Percentiles rank a stretch among this genome's conserved stretches.
Conservation (phyloP, 2,113 vertebrate species). For the Stegostoma tigrinum region DNA sequence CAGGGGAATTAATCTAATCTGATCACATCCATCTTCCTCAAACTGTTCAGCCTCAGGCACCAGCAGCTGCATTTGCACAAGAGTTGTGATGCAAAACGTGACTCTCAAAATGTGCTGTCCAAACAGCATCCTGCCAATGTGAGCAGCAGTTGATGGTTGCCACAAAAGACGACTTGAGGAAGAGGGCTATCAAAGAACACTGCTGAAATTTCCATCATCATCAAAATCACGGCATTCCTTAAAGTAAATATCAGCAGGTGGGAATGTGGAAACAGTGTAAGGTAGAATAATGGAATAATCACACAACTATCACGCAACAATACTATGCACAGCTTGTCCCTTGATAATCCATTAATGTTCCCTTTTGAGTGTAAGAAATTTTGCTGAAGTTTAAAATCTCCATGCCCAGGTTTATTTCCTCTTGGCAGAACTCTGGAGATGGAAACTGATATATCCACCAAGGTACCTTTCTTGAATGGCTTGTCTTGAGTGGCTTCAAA, state of each 20-base stretch:
- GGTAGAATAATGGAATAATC: neutral
- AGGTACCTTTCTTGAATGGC: constrained; percentile 66
- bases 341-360: neutral
- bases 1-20: neutral
- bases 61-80: neutral
- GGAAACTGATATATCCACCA: neutral
- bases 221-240: neutral
- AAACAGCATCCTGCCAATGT: neutral
- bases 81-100: neutral
- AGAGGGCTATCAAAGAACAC: neutral
- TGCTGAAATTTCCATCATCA: neutral
- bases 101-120: neutral
- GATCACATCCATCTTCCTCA: neutral
- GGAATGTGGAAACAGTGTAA: neutral
- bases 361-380: neutral
- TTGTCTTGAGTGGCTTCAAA: constrained; percentile 59
- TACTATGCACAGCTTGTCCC: neutral
- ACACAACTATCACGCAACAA: neutral
- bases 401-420: neutral
- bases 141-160: neutral
- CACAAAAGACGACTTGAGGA: neutral
- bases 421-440: neutral
- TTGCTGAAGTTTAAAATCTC: neutral
- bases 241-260: neutral
- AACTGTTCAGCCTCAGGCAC: neutral